Evolutionary conservation across 2,797 vertebrate species (phyloP), one percentile per base, ranked within the genome.

Genomic region (Sebastes itinus): DNA sequence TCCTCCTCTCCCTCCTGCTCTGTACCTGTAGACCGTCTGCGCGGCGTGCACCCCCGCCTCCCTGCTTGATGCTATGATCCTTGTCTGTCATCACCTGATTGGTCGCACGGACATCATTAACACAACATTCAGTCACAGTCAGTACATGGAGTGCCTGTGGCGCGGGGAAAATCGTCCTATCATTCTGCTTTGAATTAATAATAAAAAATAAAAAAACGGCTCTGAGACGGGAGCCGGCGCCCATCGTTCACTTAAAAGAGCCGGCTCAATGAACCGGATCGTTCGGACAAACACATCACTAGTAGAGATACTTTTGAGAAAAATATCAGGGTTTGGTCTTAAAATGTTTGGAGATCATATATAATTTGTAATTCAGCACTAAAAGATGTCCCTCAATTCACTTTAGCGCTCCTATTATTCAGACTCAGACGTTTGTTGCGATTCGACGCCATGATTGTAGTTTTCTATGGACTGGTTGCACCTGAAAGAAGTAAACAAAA

Each of bases 31-130:
- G 38, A 38, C 35, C 0, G 13, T 14, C 35, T 0, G 35, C 5
- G 35, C 2, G 0, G 0, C 12, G 4, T 0, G 0, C 33, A 33
- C 10, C 32, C 32, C 9, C 32, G 32, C 32, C 9, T 33, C 32
- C 32, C 32, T 11, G 32, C 32, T 33, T 33, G 32, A 33, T 33
- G 32, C 9, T 33, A 33, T 33, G 32, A 33, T 33, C 32, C 32
- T 33, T 33, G 32, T 33, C 0, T 33, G 32, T 33, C 32, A 33
- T 33, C 10, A 33, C 9, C 32, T 33, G 32, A 33, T 33, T 33
- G 32, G 32, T 33, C 0, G 0, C 32, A 33, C 10, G 3, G 32
- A 33, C 0, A 11, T 33, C 32, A 33, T 33, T 33, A 33, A 33
- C 32, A 11, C 32, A 33, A 33, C 10, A 33, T 33, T 33, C 32